Base-by-base conservation (phyloP, 2,113 vertebrate species). In the Ceratotherium simum region DNA sequence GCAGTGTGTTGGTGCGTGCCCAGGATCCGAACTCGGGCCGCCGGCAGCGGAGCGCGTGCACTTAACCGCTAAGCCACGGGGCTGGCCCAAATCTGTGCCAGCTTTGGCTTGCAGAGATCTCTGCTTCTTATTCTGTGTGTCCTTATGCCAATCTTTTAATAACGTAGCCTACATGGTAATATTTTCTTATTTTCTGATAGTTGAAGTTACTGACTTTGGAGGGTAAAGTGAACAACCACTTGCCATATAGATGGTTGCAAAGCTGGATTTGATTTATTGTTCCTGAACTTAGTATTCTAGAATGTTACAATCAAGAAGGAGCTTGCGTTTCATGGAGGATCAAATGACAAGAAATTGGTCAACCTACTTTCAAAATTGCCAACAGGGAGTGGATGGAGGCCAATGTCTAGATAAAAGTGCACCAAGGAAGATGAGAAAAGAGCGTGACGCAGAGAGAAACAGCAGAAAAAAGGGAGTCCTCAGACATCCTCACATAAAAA, bases 141-240 rank as follows among this genome's bases (percentile, higher is more conserved):
- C 76, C 16, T 92, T 54, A 27, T 31, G n/a, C 27, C 27, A 51
- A 4, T 70, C 20, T 27, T 90, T 95, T 78, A 94, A 54, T 51
- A 46, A 31, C 58, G 9, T 56, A 67, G 12, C 42, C 46, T n/a
- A 11, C 29, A 31, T 4, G 6, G 33, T 48, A 39, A 73, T 76
- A 33, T 96, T 90, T 48, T 73, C 80, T 72, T 54, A 31, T 46
- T 84, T 76, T 82, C 36, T 95, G 36, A 29, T 1, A 56, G 78
- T 23, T 93, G 67, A 93, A 81, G 33, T 94, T 83, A 25, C 42
- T 92, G 42, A 83, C 46, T 96, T 90, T 27, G 48, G 73, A 72
- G 56, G 20, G 76, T 62, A 96, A 73, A 75, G 27, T 25, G 20
- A 92, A 87, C 4, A 70, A 6, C 6, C 20, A 3, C 25, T 51